These are phyloP conservation scores for Plectrocnemia conspersa DNA, from an alignment of 1,140 invertebrate genomes.

Conservation along the genomic window DNA sequence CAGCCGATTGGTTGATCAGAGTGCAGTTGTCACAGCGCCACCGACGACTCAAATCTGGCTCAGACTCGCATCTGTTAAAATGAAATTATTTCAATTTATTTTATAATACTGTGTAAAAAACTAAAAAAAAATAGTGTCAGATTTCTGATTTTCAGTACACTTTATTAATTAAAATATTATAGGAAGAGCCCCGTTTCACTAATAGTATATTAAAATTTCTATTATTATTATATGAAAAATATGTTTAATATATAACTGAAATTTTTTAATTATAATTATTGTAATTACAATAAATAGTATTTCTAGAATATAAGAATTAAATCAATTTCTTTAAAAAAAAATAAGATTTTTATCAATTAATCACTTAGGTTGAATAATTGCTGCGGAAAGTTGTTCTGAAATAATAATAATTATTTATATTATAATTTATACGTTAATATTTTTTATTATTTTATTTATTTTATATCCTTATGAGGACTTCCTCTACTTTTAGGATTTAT, in stretches of 20 bases:
- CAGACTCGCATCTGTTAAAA: slow-evolving; percentile 39
- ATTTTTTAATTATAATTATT: too few species aligned
- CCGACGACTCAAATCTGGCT: slow-evolving; percentile 45
- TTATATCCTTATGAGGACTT: too few species aligned
- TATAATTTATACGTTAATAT: too few species aligned
- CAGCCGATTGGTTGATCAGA: slow-evolving; percentile 47
- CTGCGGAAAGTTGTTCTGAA: too few species aligned
- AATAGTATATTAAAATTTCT: neutral
- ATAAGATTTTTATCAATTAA: too few species aligned
- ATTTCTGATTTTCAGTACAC: neutral
- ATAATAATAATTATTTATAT: too few species aligned
- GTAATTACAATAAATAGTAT: too few species aligned
- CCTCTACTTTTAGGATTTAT: too few species aligned
- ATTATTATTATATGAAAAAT: neutral
- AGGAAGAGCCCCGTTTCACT: neutral
- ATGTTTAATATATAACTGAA: neutral
- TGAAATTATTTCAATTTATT: neutral
- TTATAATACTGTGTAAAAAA: neutral
- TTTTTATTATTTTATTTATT: too few species aligned
- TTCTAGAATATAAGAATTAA: too few species aligned
- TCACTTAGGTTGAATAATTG: too few species aligned
- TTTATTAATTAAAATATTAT: neutral
- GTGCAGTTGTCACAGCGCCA: slow-evolving; percentile 47
- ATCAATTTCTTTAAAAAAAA: too few species aligned
- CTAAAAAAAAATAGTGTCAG: neutral